Conservation (phyloP, 2,888 invertebrate species). For the Ophion ellenae region DNA sequence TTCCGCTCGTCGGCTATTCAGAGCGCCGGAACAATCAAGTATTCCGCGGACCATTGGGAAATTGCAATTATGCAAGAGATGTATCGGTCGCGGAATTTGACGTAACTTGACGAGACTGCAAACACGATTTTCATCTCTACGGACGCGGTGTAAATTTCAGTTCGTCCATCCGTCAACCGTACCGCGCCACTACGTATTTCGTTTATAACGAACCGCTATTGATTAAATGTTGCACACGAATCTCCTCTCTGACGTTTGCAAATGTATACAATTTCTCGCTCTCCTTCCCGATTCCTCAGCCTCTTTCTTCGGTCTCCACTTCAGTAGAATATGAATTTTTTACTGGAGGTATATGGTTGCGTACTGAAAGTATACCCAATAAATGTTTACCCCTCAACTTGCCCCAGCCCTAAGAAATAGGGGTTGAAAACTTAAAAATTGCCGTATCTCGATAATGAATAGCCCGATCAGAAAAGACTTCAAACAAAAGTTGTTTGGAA, state of each 20-base stretch:
- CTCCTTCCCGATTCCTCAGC: slow-evolving; percentile 18
- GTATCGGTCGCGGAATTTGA: slow-evolving; percentile 26
- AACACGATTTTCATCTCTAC: slow-evolving; percentile 50
- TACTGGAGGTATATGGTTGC: no score
- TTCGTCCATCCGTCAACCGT: slow-evolving; percentile 19
- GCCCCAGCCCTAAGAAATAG: no score
- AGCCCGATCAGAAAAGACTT: no score
- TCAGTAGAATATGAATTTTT: background rate
- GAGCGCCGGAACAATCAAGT: slow-evolving; percentile 6
- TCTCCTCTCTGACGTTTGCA: slow-evolving; percentile 39
- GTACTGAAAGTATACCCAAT: no score
- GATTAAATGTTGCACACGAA: slow-evolving; percentile 63
- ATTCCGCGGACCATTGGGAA: slow-evolving; percentile 25
- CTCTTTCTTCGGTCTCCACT: background rate
- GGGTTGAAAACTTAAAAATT: no score
- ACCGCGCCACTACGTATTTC: slow-evolving; percentile 5
- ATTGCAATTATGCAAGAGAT: slow-evolving; percentile 30
- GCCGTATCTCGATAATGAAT: no score
- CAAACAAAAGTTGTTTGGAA: no score
- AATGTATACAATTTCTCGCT: slow-evolving; percentile 13
- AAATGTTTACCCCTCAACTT: no score
- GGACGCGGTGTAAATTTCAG: slow-evolving; percentile 50
- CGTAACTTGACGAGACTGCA: slow-evolving; percentile 43
- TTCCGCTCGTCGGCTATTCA: background rate
- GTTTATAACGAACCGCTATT: slow-evolving; percentile 61